Evolutionary conservation across 2,797 vertebrate genomes (phyloP).

Genomic region (Propithecus deckenii): DNA sequence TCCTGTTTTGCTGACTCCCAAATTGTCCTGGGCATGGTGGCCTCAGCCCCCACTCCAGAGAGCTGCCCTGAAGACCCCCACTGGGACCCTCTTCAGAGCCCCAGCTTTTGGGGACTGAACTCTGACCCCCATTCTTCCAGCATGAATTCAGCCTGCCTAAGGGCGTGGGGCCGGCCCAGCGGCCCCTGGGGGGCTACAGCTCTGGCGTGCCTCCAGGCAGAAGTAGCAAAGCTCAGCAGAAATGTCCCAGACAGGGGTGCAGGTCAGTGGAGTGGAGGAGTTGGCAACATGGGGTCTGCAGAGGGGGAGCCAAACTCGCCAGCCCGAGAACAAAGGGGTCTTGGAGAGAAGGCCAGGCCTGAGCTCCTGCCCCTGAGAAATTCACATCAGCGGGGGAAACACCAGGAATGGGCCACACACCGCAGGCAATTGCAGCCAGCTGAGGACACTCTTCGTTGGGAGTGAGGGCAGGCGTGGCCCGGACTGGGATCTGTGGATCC

Average conservation of each 20-base stretch:
- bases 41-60: not conserved
- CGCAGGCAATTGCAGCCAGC: not conserved
- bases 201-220: conserved; percentile 34
- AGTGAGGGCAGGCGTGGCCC: too few species aligned
- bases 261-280: conserved; percentile 50
- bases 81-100: conserved; percentile 47
- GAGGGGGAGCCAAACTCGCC: not conserved
- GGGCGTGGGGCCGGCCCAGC: not conserved
- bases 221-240: conserved; percentile 68
- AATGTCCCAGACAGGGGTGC: not conserved
- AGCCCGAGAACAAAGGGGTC: conserved; percentile 58
- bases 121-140: conserved; percentile 76
- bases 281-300: not conserved
- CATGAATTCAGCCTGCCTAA: conserved; percentile 45
- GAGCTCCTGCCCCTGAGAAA: not conserved
- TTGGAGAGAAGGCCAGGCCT: not conserved
- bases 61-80: conserved; percentile 44
- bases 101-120: conserved; percentile 65
- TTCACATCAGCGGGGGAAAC: not conserved
- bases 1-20: conserved; percentile 56
- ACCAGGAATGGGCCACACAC: not conserved
- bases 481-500: not conserved
- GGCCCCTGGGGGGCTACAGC: not conserved
- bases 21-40: not conserved
- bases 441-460: not conserved